A percentile compares a stretch with the other conserved stretches of the same genome.
Conservation (phyloP, 2,113 vertebrate genomes). For the Athene cunicularia region DNA sequence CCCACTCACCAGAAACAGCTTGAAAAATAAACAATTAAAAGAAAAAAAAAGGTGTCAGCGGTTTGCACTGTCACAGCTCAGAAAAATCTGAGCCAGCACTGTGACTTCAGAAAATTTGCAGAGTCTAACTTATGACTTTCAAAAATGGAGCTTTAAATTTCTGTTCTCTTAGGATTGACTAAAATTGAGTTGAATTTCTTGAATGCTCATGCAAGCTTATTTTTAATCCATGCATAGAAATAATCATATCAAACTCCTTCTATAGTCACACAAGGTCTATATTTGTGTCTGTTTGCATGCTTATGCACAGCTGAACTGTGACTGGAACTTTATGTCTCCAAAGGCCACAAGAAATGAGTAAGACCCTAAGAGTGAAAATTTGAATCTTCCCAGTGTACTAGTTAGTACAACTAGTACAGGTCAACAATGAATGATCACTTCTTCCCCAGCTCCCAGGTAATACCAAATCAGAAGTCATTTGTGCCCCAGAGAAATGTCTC, state of each 20-base stretch:
- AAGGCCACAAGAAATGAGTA: neutral
- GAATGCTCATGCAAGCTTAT: slow-evolving; percentile 45
- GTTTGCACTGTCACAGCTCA: slow-evolving; percentile 34
- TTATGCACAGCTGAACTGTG: slow-evolving; percentile 4
- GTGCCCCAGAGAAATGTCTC: neutral
- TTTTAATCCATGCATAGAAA: slow-evolving; percentile 47
- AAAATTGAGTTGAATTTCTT: slow-evolving; percentile 45
- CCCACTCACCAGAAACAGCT: slow-evolving; percentile 43
- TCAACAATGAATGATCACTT: neutral
- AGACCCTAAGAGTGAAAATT: neutral
- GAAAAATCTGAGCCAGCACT: slow-evolving; percentile 52
- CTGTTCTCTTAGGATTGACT: slow-evolving; percentile 29
- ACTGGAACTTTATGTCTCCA: neutral
- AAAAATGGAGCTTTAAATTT: slow-evolving; percentile 51
- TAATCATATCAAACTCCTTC: slow-evolving; percentile 19
- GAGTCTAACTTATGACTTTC: slow-evolving; percentile 31
- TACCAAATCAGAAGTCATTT: neutral
- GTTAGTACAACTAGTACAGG: neutral
- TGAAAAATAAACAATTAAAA: slow-evolving; percentile 56
- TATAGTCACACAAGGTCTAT: neutral
- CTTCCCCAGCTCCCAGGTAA: neutral
- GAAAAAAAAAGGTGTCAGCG: slow-evolving; percentile 34
- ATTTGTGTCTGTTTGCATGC: slow-evolving; percentile 8
- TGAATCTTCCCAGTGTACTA: neutral
- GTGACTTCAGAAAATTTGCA: slow-evolving; percentile 47